Percentiles rank a stretch among this genome's conserved stretches.
phyloP scores from a whole-genome alignment of 2,888 invertebrate genomes.

The Steinernema carpocapsae region DNA sequence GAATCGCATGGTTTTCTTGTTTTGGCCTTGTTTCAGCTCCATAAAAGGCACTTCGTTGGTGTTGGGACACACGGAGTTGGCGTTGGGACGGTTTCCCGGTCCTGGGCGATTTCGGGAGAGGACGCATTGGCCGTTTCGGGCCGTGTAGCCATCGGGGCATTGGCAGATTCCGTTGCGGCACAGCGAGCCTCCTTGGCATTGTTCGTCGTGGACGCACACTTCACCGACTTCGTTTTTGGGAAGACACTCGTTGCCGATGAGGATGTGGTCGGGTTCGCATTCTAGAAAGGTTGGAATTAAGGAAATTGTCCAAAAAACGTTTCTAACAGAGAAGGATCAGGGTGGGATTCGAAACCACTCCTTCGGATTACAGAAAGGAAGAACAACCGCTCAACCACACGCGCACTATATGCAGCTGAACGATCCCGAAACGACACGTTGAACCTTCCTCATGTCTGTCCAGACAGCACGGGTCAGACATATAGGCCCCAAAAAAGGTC shows the following conservation, averaged over 20 bases:
- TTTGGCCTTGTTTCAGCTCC: too few species aligned
- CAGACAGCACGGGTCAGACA: too few species aligned
- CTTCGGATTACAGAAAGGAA: too few species aligned
- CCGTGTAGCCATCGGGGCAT: conserved; percentile 54
- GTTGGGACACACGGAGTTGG: too few species aligned
- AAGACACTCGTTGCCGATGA: conserved; percentile 58
- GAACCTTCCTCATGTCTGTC: too few species aligned
- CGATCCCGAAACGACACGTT: too few species aligned
- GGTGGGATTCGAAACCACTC: too few species aligned
- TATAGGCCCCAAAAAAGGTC: too few species aligned
- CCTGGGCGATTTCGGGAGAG: conserved; percentile 37
- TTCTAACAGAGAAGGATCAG: too few species aligned
- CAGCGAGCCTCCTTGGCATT: conserved; percentile 59
- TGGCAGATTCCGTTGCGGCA: conserved; percentile 56
- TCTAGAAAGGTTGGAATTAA: conserved; percentile 41
- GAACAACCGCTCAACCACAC: too few species aligned
- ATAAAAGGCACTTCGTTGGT: conserved; percentile 63
- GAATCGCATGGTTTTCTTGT: conserved; percentile 59
- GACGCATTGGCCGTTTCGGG: conserved; percentile 37
- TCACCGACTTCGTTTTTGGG: conserved; percentile 53
- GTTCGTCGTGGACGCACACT: conserved; percentile 58
- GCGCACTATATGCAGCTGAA: too few species aligned
- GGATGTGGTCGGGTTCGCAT: conserved; percentile 56
- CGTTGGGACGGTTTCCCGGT: conserved; percentile 60
- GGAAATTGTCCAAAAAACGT: too few species aligned